Percentiles rank a stretch among this genome's conserved stretches.
Evolutionary conservation across 2,113 vertebrate species (phyloP).

Genomic region (Chaenogobius annularis): DNA sequence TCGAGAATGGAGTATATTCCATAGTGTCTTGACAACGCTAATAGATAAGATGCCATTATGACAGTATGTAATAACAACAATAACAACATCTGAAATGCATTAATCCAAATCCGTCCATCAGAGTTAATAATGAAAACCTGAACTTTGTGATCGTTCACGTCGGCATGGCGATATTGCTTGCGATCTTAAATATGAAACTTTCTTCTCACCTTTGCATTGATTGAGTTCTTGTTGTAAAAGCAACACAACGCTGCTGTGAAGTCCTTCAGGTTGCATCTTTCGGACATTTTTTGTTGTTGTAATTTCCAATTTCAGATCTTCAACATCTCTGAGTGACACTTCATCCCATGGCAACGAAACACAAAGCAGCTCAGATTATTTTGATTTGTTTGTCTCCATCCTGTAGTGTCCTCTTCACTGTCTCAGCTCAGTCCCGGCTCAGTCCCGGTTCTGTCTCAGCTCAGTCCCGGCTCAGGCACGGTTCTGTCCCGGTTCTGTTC

Average conservation of each 20-base stretch:
- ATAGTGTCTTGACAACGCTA: too few relatives aligned
- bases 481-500: too few relatives aligned
- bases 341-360: slow-evolving; percentile 7
- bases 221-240: slow-evolving; percentile 89
- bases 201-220: slow-evolving; percentile 88
- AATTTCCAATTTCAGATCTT: not conserved
- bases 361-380: not conserved
- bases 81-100: too few relatives aligned
- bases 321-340: slow-evolving; percentile 6
- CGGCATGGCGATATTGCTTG: not conserved
- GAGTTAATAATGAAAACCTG: too few relatives aligned
- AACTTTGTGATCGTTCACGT: not conserved
- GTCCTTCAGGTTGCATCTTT: slow-evolving; percentile 83
- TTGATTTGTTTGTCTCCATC: not conserved
- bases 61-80: too few relatives aligned
- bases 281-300: slow-evolving; percentile 77
- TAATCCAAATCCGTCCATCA: too few relatives aligned
- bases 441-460: too few relatives aligned
- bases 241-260: slow-evolving; percentile 90
- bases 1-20: too few relatives aligned
- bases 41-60: too few relatives aligned
- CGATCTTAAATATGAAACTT: slow-evolving; percentile 25
- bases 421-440: slow-evolving; percentile 39
- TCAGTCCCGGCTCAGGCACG: too few relatives aligned
- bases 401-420: not conserved